Base-by-base conservation (phyloP, 2,888 invertebrate genomes). In the Drosophila falleni region DNA sequence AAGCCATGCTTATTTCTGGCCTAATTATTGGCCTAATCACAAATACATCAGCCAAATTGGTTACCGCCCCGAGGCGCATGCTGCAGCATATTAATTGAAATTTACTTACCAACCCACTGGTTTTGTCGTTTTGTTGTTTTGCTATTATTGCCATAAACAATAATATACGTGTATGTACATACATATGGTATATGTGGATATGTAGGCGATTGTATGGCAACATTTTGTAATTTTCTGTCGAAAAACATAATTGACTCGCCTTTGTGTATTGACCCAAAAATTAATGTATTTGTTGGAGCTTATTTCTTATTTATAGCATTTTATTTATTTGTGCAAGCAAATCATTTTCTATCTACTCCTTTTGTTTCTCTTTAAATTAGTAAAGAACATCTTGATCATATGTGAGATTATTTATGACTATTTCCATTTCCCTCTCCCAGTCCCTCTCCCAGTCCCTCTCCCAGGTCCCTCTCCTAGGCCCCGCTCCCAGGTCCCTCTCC, bases 31-130 rank as follows among this genome's bases (percentile, higher is more conserved):
- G 41, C 60, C 59, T 59, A 67, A 67, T 61, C 63, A 44, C 53
- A 69, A 64, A 68, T 74, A 76, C 58, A 76, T 74, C 78, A 74
- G 37, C 42, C 29, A 42, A 74, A 78, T 78, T 68, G 74, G 62
- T 59, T 67, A 62, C 62, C 42, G 56, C 61, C 47, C 47, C 47
- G 16, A 47, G 54, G 47, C 66, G 33, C 58, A 62, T 68, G 58
- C 46, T 68, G 69, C 74, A 59, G 74, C 39, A 60, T 56, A 75
- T 75, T 78, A 75, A 78, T 78, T 73, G 37, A 78, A 55, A 54
- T 77, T 61, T 50, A 26, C 37, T 37, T 15, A 16, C 61, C 23
- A 16, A 11, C 41, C 58, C 39, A 31, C 16, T 41, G 16, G 16
- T 10, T 19, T 50, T 44, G 16, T 37, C 35, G 39, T 31, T 29